These are phyloP conservation scores for Orientallactaga bullata DNA, from an alignment of 2,113 vertebrate genomes.

Conservation along the genomic window DNA sequence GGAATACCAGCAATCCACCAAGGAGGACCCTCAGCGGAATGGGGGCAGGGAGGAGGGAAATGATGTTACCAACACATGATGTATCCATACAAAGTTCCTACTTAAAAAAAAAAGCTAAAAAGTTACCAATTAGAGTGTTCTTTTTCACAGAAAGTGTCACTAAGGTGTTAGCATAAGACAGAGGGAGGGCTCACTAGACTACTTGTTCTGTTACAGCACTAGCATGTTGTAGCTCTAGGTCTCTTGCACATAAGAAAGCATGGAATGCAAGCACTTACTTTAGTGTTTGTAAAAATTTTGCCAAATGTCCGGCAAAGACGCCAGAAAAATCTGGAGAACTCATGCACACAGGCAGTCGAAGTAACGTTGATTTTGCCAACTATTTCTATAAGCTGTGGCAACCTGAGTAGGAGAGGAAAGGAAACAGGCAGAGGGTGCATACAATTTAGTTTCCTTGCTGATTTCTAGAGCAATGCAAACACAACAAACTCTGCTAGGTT, in stretches of 20 bases:
- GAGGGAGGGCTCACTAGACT: neutral
- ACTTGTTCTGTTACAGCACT: conserved; percentile 36
- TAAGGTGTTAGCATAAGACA: conserved; percentile 33
- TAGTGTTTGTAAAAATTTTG: conserved; percentile 99
- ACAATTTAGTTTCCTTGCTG: conserved; percentile 63
- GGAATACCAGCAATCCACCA: no score
- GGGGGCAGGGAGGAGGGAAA: no score
- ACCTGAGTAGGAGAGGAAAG: conserved; percentile 86
- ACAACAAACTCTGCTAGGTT: neutral
- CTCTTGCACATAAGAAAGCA: conserved; percentile 69
- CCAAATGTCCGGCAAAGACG: conserved; percentile 98
- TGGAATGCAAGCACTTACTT: conserved; percentile 88
- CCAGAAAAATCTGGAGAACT: conserved; percentile 99
- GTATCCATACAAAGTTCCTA: no score
- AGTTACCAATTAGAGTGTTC: conserved; percentile 34
- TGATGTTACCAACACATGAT: no score
- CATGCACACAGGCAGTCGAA: conserved; percentile 97
- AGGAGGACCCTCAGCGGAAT: no score
- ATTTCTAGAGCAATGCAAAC: conserved; percentile 26
- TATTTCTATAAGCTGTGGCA: conserved; percentile 97
- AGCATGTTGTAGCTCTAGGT: conserved; percentile 42
- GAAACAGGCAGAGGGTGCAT: conserved; percentile 82
- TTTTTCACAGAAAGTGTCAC: neutral
- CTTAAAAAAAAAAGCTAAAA: neutral
- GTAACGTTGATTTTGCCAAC: conserved; percentile 97